phyloP scores from a whole-genome alignment of 2,113 vertebrate genomes.

The Melanerpes aurifrons region DNA sequence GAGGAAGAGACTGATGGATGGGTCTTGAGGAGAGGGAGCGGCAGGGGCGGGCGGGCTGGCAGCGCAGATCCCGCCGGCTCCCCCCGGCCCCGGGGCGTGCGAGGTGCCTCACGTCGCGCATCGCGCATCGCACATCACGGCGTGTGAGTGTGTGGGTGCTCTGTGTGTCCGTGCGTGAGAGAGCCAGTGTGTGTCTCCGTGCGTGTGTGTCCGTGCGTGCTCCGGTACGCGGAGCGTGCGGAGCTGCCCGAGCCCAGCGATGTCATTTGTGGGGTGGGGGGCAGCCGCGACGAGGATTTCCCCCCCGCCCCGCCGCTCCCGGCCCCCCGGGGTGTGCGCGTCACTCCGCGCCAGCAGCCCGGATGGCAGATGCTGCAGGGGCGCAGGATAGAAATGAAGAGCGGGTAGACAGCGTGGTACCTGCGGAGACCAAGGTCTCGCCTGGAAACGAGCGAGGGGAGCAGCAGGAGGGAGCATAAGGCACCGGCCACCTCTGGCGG shows the following conservation, averaged over 20 bases:
- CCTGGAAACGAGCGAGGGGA: neutral
- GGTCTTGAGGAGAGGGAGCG: slow-evolving; percentile 44
- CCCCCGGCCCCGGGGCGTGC: slow-evolving; percentile 47
- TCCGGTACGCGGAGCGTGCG: neutral
- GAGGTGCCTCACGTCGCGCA: slow-evolving; percentile 54
- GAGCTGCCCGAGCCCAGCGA: neutral
- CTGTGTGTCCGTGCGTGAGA: neutral
- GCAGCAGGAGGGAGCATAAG: neutral
- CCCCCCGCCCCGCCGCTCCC: neutral
- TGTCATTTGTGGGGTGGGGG: neutral
- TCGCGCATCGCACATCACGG: slow-evolving; percentile 46
- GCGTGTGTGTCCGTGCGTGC: neutral
- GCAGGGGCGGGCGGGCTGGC: slow-evolving; percentile 23
- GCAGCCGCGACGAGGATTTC: neutral
- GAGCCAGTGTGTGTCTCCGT: neutral
- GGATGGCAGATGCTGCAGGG: neutral
- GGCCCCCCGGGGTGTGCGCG: neutral
- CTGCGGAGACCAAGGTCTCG: slow-evolving; percentile 11
- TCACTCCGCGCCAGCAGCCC: neutral
- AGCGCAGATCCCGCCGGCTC: slow-evolving; percentile 42
- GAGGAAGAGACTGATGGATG: slow-evolving; percentile 33
- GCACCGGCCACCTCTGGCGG: neutral
- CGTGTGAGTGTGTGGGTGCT: neutral
- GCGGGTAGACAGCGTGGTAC: neutral
- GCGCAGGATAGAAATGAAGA: neutral